Evolutionary conservation across 2,888 invertebrate species (phyloP).

Genomic region (Meliscaeva auricollis): DNA sequence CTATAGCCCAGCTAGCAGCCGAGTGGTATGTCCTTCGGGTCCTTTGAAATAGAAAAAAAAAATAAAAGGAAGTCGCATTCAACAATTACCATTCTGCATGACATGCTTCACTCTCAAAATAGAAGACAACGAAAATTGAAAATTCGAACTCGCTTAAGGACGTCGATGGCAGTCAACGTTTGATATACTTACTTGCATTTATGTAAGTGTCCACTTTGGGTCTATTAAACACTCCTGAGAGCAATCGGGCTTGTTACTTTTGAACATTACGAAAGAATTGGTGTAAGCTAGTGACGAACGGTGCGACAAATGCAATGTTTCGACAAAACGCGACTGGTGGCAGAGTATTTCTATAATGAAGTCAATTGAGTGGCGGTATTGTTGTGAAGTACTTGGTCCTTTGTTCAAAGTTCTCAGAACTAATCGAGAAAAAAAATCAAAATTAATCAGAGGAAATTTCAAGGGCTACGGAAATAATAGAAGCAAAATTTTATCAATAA

Average conservation of each 20-base stretch:
- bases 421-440: slow-evolving; percentile 57
- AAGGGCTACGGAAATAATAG: neutral
- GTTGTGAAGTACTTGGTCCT: slow-evolving; percentile 35
- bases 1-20: neutral
- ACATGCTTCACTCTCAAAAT: slow-evolving; percentile 35
- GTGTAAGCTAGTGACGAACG: slow-evolving; percentile 50
- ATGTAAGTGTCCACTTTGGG: slow-evolving; percentile 71
- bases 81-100: slow-evolving; percentile 73
- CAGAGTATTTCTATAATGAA: slow-evolving; percentile 55
- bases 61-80: slow-evolving; percentile 77
- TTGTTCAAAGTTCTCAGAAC: slow-evolving; percentile 15
- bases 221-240: slow-evolving; percentile 70
- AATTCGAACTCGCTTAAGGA: slow-evolving; percentile 33
- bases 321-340: slow-evolving; percentile 26
- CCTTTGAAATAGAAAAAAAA: slow-evolving; percentile 62
- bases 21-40: slow-evolving; percentile 52
- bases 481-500: neutral
- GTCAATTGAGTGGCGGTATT: slow-evolving; percentile 70
- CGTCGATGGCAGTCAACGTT: slow-evolving; percentile 51
- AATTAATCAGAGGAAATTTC: slow-evolving; percentile 23
- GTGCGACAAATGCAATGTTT: slow-evolving; percentile 45
- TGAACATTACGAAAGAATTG: neutral
- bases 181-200: slow-evolving; percentile 37
- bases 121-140: slow-evolving; percentile 9
- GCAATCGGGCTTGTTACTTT: slow-evolving; percentile 50